Base-by-base conservation (phyloP, 92 coral and sea anemone genomes). In the Hydrozoanthus gracilis region DNA sequence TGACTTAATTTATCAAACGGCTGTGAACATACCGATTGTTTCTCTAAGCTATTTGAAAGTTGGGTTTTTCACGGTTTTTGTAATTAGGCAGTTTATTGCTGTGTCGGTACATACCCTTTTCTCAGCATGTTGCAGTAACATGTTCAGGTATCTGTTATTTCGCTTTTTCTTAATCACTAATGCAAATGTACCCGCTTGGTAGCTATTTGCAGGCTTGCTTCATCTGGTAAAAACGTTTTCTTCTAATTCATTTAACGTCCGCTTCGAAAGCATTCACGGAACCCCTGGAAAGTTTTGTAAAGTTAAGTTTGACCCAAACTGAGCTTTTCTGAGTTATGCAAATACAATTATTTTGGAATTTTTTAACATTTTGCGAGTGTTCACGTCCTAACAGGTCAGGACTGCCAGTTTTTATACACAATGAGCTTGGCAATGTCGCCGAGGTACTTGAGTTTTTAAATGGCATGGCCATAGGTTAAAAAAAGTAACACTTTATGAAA, bases 181-280 rank as follows among this genome's bases (percentile, higher is more conserved):
- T 80, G 47, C 74, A 66, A 80, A 80, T 80, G 73, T 49, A 49
- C 54, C 61, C 45, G 45, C 50, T 64, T 65, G 46, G 48, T 46
- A 62, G 50, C 48, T 51, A 8, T 54, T 60, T 78, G 61, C 47
- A 11, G 52, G 6, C 51, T 12, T n/a, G 35, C 46, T 65, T 80
- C 51, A 90, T 87, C 88, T 82, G 86, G 85, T 50, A 90, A 87
- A 83, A 71, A 76, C 82, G 71, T 72, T 70, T 87, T 82, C 39
- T 61, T 51, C 62, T 88, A 91, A 88, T 88, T 84, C 60, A 78
- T 88, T 91, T 78, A 91, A 77, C 93, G 73, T 88, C 88, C 88
- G 91, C 45, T 66, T 44, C 39, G 3, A 70, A 46, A 51, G 18
- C 3, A 8, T 51, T 61, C 9, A 27, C 39, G 45, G n/a, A 55